phyloP scores from a whole-genome alignment of 2,797 vertebrate genomes.

The Pseudochirops corinnae region DNA sequence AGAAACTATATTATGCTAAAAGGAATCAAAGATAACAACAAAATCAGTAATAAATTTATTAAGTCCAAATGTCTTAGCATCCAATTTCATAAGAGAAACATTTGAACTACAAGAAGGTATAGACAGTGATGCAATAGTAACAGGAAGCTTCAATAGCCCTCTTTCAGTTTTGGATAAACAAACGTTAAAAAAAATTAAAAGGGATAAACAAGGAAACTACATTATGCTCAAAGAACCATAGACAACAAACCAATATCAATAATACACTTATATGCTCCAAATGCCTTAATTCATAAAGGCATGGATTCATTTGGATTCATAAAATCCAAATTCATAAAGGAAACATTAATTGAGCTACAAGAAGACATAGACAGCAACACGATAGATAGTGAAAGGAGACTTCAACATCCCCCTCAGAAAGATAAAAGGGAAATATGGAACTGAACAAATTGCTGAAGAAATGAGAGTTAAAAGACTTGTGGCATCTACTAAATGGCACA shows the following conservation, averaged over 20 bases:
- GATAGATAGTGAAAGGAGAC: neutral
- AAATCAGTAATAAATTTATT: neutral
- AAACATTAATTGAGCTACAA: neutral
- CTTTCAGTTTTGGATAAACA: neutral
- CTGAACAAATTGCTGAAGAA: neutral
- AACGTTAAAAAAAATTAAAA: neutral
- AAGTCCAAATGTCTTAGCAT: neutral
- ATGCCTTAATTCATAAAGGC: neutral
- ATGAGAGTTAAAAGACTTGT: neutral
- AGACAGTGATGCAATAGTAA: neutral
- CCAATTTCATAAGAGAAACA: neutral
- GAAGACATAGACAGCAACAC: neutral
- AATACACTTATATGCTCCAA: neutral
- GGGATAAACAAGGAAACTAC: neutral
- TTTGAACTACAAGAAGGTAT: neutral
- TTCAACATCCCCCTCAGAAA: neutral
- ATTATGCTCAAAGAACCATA: neutral
- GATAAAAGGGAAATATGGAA: neutral
- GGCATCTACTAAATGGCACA: neutral
- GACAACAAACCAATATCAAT: neutral
- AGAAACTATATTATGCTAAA: neutral
- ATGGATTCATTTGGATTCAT: too few relatives aligned
- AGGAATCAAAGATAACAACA: neutral
- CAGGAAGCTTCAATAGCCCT: neutral
- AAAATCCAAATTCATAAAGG: neutral